phyloP scores from a whole-genome alignment of 1,140 invertebrate species.

The Trinorchestia longiramus region DNA sequence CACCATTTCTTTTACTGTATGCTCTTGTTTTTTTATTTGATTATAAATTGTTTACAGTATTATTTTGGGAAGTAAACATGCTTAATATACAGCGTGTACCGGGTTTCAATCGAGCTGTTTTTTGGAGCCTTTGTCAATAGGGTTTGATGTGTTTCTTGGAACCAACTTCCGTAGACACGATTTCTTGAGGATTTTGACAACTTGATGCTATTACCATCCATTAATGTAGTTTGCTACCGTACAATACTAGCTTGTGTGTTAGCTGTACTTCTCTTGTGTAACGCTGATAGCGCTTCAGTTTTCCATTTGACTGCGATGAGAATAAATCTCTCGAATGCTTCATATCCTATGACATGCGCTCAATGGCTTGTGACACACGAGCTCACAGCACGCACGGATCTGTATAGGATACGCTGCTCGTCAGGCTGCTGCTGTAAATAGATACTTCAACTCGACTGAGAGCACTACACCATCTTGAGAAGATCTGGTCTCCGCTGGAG shows the following conservation, averaged over 20 bases:
- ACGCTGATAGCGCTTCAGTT: not conserved
- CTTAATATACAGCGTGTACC: too few relatives aligned
- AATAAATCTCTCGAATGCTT: not conserved
- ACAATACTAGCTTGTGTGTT: not conserved
- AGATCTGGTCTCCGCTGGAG: not conserved
- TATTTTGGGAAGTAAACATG: too few relatives aligned
- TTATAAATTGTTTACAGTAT: too few relatives aligned
- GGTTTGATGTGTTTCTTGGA: too few relatives aligned
- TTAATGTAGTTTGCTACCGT: not conserved
- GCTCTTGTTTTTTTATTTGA: too few relatives aligned
- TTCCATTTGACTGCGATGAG: not conserved
- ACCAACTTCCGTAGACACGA: too few relatives aligned
- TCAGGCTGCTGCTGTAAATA: slow-evolving; percentile 18
- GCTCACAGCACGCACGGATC: not conserved
- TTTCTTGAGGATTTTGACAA: too few relatives aligned
- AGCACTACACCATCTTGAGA: not conserved
- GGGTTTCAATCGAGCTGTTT: too few relatives aligned
- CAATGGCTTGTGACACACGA: not conserved
- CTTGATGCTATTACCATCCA: not conserved
- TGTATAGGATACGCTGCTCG: not conserved
- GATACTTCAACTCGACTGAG: not conserved
- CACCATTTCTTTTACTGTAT: too few relatives aligned
- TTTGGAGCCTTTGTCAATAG: too few relatives aligned
- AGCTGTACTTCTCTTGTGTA: not conserved
- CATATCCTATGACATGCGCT: not conserved